These are phyloP conservation scores for Calidris pygmaea DNA, from an alignment of 2,113 vertebrate genomes.

Conservation along the genomic window DNA sequence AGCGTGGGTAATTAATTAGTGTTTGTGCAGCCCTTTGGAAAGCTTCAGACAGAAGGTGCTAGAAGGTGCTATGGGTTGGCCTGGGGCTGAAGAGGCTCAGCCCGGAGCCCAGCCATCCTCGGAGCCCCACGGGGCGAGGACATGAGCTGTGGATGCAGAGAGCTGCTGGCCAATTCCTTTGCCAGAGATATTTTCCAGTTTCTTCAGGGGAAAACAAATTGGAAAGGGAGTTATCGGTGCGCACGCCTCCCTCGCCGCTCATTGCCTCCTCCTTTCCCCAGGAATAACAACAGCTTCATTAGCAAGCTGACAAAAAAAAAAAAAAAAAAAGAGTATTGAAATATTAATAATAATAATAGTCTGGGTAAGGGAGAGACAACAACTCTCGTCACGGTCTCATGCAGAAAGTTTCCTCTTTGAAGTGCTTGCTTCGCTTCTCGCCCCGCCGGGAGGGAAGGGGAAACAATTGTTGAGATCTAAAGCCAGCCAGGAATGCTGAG, in stretches of 20 bases:
- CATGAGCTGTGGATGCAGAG: background rate
- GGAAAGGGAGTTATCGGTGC: background rate
- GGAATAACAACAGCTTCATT: slow-evolving; percentile 54
- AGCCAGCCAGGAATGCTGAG: slow-evolving; percentile 65
- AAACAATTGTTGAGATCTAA: slow-evolving; percentile 61
- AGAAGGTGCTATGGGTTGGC: slow-evolving; percentile 24
- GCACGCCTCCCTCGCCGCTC: background rate
- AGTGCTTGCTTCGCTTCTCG: slow-evolving; percentile 45
- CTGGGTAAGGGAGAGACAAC: background rate
- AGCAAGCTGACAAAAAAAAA: background rate
- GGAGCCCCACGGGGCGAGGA: background rate
- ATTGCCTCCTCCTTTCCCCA: background rate
- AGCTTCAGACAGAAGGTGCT: slow-evolving; percentile 39
- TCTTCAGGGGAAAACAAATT: slow-evolving; percentile 49
- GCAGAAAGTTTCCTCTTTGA: slow-evolving; percentile 65
- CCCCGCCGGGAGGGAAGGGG: slow-evolving; percentile 32
- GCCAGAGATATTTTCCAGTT: background rate
- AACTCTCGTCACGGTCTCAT: slow-evolving; percentile 11
- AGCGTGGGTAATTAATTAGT: slow-evolving; percentile 29
- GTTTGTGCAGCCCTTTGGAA: slow-evolving; percentile 14
- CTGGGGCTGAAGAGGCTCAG: background rate
- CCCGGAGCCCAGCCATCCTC: background rate
- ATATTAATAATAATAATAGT: slow-evolving; percentile 1
- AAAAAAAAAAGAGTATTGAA: background rate
- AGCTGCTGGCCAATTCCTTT: background rate